phyloP scores from a whole-genome alignment of 1,140 invertebrate genomes.

The Sminthurinus signatus region DNA sequence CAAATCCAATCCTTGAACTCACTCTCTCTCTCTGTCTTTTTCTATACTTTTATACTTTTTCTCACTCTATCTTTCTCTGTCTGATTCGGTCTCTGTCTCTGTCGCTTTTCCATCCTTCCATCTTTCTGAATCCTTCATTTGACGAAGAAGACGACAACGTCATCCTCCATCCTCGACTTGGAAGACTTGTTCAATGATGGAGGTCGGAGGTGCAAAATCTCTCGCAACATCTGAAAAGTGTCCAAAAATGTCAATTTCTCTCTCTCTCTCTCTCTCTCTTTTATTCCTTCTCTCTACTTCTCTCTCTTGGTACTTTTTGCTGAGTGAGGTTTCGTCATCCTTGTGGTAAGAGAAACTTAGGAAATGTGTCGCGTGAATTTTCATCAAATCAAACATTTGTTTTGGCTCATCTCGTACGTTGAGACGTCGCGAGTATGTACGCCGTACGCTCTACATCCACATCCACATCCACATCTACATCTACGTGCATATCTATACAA shows the following conservation, averaged over 20 bases:
- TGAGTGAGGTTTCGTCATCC: background rate
- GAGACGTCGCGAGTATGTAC: no score
- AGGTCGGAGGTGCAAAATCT: constrained; percentile 10
- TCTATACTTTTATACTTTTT: background rate
- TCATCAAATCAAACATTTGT: constrained; percentile 8
- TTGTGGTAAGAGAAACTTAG: background rate
- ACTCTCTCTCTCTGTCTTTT: background rate
- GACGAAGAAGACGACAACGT: no score
- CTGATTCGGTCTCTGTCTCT: no score
- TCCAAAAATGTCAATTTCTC: constrained; percentile 11
- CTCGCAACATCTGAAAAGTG: background rate
- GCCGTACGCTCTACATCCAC: no score
- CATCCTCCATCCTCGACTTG: no score
- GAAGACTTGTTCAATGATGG: no score
- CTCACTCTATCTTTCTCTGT: no score
- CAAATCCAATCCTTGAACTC: constrained; percentile 9
- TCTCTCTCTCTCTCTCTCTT: background rate
- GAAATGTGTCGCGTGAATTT: constrained; percentile 5
- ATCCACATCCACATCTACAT: no score
- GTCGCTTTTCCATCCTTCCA: no score
- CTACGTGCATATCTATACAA: no score
- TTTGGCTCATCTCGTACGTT: constrained; percentile 3
- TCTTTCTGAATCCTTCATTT: no score
- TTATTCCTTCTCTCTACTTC: background rate
- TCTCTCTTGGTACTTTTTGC: background rate